A percentile compares a stretch with the other conserved stretches of the same genome.
These are phyloP conservation scores for Psix sp. DNA, from an alignment of 1,140 invertebrate genomes.

Conservation along the genomic window DNA sequence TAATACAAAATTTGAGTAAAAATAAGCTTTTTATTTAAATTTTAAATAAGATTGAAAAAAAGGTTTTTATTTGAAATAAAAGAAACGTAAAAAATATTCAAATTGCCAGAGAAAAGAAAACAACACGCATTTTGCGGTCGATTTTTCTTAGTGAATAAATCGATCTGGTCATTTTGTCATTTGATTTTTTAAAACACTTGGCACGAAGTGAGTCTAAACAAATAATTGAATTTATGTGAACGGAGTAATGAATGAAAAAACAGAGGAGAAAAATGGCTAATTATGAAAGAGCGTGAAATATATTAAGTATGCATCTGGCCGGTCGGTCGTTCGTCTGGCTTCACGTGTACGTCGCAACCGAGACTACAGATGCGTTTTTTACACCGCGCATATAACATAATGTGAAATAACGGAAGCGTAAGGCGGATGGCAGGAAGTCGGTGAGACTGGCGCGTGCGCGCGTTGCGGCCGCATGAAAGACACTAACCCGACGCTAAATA, in stretches of 20 bases:
- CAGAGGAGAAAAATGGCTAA: slow-evolving; percentile 32
- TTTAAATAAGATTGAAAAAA: no score
- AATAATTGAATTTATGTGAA: slow-evolving; percentile 24
- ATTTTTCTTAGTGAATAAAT: no score
- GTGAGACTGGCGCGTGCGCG: slow-evolving; percentile 74
- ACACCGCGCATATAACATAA: slow-evolving; percentile 65
- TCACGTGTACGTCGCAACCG: slow-evolving; percentile 40
- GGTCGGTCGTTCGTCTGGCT: slow-evolving; percentile 24
- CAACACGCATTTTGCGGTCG: no score
- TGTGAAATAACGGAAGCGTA: slow-evolving; percentile 72
- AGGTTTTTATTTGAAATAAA: no score
- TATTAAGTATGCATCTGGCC: slow-evolving; percentile 56
- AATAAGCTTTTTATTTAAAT: no score
- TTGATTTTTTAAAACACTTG: no score
- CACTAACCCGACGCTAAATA: slow-evolving; percentile 65
- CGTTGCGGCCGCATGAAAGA: slow-evolving; percentile 59
- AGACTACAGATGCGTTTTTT: slow-evolving; percentile 69
- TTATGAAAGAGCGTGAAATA: slow-evolving; percentile 46
- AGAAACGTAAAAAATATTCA: no score
- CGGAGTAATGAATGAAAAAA: slow-evolving; percentile 1
- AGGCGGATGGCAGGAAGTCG: slow-evolving; percentile 76
- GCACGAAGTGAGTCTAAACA: no score
- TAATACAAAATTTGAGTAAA: slow-evolving; percentile 1
- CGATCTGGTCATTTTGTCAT: no score
- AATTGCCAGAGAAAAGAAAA: no score